Base-by-base conservation (phyloP, 1,140 invertebrate genomes). In the Sitophilus oryzae region DNA sequence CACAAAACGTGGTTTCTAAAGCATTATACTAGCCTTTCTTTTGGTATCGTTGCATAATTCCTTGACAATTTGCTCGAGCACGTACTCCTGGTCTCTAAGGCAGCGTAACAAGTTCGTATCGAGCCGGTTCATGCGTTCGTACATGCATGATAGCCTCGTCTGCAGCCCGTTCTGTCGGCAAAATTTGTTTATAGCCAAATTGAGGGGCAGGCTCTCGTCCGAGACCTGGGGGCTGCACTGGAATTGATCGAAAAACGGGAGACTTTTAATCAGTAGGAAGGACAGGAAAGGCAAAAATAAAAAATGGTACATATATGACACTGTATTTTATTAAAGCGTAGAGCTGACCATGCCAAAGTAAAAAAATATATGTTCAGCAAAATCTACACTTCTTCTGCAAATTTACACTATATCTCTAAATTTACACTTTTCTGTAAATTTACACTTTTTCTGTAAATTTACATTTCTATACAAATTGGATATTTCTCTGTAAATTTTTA, bases 151-250 rank as follows among this genome's bases (percentile, higher is more conserved):
- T 45, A 65, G 47, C 44, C 51, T 64, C 20, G 59, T 64, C 48
- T 64, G 65, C 34, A 66, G 41, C 14, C 63, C 63, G 3, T 22
- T 30, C 54, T 65, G 23, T 46, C 37, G 60, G 37, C 48, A 59
- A 34, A 67, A 67, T 44, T 59, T 52, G 25, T 59, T 59, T 38
- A 67, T 46, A 2, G 63, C 65, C 23, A 67, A 40, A 40, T 47
- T 60, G 35, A 65, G 18, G 9, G 60, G 57, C 30, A 67, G 23
- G 44, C 57, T 66, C 18, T 60, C 50, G 45, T 65, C 65, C 2
- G 44, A 51, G 18, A 53, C 46, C 30, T 56, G 37, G 8, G 61
- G 45, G 9, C 38, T 45, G 47, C 65, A 67, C 59, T 66, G 44
- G 60, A 58, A 30, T 54, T 60, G 53, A 47, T 45, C 8, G 30